Evolutionary conservation across 2,797 vertebrate genomes (phyloP).

Genomic region (Mus spretus): DNA sequence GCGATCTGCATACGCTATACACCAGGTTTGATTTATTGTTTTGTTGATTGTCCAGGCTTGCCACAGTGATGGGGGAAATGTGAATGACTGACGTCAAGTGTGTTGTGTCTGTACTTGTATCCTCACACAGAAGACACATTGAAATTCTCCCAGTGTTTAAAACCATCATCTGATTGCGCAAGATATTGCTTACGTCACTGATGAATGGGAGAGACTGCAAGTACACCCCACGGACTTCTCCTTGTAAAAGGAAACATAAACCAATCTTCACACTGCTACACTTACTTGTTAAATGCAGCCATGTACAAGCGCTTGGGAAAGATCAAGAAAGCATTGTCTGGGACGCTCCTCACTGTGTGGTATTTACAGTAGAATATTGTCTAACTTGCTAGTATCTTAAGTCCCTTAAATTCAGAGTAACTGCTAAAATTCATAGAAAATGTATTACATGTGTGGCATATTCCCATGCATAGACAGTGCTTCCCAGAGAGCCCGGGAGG

Average conservation of each 20-base stretch:
- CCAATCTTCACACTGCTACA: not conserved
- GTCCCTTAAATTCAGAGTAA: slow-evolving; percentile 1
- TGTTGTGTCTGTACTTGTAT: not conserved
- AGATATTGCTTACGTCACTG: not conserved
- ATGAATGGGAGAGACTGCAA: not conserved
- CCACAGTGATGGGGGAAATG: not conserved
- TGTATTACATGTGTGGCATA: not conserved
- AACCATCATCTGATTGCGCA: not conserved
- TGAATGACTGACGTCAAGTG: not conserved
- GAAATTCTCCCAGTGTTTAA: slow-evolving; percentile 4
- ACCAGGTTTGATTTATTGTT: not conserved
- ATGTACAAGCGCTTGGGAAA: not conserved
- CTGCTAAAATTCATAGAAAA: slow-evolving; percentile 12
- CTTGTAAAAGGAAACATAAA: slow-evolving; percentile 7
- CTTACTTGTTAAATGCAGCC: not conserved
- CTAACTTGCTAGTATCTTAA: slow-evolving; percentile 3
- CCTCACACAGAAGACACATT: not conserved
- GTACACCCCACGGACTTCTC: not conserved
- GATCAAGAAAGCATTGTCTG: not conserved
- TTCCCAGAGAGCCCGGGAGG: not conserved
- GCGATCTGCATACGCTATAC: not conserved
- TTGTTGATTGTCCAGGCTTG: not conserved
- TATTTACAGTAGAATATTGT: not conserved
- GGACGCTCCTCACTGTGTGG: not conserved
- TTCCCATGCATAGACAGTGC: not conserved